Percentiles rank a stretch among this genome's conserved stretches.
These are phyloP conservation scores for Biston betularia DNA, from an alignment of 2,888 invertebrate species.

Conservation along the genomic window DNA sequence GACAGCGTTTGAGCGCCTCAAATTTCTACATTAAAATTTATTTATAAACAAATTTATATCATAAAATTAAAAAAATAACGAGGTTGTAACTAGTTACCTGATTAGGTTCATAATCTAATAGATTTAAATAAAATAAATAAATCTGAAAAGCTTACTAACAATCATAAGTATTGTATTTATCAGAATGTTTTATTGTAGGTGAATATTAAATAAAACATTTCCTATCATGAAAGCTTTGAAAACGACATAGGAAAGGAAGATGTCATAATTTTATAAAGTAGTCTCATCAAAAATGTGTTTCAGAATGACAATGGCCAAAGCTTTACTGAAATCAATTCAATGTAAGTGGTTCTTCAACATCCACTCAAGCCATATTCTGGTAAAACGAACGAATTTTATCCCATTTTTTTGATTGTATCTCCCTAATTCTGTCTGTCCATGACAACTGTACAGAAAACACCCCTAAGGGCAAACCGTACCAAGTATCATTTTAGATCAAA, in stretches of 20 bases:
- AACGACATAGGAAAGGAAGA: not conserved
- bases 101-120: not conserved
- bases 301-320: constrained; percentile 9
- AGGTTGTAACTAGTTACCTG: not conserved
- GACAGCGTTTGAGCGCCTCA: constrained; percentile 19
- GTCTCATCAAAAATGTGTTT: constrained; percentile 16
- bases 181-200: too few relatives aligned
- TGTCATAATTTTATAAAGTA: constrained; percentile 3
- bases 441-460: constrained; percentile 63
- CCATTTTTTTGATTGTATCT: constrained; percentile 39
- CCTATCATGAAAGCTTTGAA: not conserved
- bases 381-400: constrained; percentile 35
- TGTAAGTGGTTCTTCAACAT: constrained; percentile 27
- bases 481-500: constrained; percentile 86
- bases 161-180: too few relatives aligned
- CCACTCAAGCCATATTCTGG: constrained; percentile 27
- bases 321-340: constrained; percentile 27
- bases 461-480: constrained; percentile 65
- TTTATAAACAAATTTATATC: not conserved
- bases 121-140: too few relatives aligned
- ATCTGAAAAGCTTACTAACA: too few relatives aligned
- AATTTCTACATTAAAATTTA: constrained; percentile 20
- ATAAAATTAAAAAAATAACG: not conserved
- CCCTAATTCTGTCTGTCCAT: constrained; percentile 44
- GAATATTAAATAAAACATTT: not conserved